Conservation (phyloP, 2,888 invertebrate species). For the Vesta saturnalis region DNA sequence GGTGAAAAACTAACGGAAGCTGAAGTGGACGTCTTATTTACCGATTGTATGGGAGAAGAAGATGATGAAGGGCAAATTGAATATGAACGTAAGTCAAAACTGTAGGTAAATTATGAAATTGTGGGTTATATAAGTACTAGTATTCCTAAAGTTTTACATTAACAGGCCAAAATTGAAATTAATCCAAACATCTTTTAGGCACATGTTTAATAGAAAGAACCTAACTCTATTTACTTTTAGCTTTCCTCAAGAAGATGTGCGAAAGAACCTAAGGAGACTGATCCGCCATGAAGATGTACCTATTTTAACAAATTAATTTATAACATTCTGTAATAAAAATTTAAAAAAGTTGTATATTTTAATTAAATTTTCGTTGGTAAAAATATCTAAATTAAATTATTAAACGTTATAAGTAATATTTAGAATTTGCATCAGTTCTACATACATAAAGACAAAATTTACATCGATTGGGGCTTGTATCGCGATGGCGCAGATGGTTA, state of each 20-base stretch:
- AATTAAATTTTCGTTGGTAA: no score
- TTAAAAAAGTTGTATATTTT: no score
- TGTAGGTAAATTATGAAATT: not conserved
- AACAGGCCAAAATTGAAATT: constrained; percentile 19
- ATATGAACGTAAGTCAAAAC: constrained; percentile 84
- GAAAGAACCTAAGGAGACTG: constrained; percentile 67
- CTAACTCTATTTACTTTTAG: constrained; percentile 63
- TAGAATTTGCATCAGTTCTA: no score
- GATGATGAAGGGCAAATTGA: constrained; percentile 94
- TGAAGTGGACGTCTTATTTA: constrained; percentile 81
- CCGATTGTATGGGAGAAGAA: constrained; percentile 89
- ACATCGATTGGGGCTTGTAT: no score
- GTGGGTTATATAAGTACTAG: not conserved
- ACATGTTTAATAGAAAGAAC: not conserved
- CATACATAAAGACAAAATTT: no score
- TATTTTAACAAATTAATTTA: no score
- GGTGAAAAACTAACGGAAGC: constrained; percentile 84
- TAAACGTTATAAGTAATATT: no score
- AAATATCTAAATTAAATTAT: no score
- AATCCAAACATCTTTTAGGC: not conserved
- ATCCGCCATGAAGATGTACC: no score
- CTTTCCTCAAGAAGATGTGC: constrained; percentile 90
- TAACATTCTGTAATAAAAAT: no score
- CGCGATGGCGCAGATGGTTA: no score
- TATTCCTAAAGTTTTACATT: constrained; percentile 8